These are phyloP conservation scores for Coptodon bakossiorum DNA, from an alignment of 2,113 vertebrate genomes.

Conservation along the genomic window DNA sequence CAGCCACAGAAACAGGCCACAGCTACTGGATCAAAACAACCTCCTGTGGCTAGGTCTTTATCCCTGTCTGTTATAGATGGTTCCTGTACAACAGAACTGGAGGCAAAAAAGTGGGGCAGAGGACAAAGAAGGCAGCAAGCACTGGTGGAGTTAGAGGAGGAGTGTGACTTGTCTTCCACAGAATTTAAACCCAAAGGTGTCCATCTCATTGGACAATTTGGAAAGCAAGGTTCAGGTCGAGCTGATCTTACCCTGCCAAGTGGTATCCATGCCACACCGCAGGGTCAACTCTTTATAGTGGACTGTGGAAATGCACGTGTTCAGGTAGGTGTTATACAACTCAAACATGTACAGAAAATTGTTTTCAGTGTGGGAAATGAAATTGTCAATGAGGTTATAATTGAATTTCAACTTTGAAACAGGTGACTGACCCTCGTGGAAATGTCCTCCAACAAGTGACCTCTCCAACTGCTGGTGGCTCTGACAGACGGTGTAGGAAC, in stretches of 20 bases:
- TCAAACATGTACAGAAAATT: not conserved
- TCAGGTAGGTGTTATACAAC: conserved; percentile 39
- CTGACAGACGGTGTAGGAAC: conserved; percentile 57
- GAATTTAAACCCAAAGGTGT: not conserved
- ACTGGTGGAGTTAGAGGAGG: conserved; percentile 45
- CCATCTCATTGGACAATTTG: conserved; percentile 67
- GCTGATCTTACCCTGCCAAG: conserved; percentile 75
- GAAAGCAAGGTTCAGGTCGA: conserved; percentile 74
- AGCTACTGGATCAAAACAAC: not conserved
- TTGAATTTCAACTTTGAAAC: conserved; percentile 6
- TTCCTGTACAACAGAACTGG: conserved; percentile 4
- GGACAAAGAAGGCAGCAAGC: conserved; percentile 33
- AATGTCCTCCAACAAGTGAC: conserved; percentile 73
- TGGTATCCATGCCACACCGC: conserved; percentile 65
- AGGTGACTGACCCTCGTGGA: conserved; percentile 68
- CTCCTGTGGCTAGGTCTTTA: conserved; percentile 31
- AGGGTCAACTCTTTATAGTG: conserved; percentile 73
- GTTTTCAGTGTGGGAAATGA: not conserved
- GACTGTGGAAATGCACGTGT: conserved; percentile 78
- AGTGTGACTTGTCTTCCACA: conserved; percentile 1
- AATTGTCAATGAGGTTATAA: not conserved
- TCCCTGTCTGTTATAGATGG: conserved; percentile 65
- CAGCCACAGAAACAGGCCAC: not conserved
- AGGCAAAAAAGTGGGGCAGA: conserved; percentile 29
- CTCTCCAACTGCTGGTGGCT: conserved; percentile 33